Evolutionary conservation across 2,797 vertebrate genomes (phyloP).

Genomic region (Rachycentron canadum): DNA sequence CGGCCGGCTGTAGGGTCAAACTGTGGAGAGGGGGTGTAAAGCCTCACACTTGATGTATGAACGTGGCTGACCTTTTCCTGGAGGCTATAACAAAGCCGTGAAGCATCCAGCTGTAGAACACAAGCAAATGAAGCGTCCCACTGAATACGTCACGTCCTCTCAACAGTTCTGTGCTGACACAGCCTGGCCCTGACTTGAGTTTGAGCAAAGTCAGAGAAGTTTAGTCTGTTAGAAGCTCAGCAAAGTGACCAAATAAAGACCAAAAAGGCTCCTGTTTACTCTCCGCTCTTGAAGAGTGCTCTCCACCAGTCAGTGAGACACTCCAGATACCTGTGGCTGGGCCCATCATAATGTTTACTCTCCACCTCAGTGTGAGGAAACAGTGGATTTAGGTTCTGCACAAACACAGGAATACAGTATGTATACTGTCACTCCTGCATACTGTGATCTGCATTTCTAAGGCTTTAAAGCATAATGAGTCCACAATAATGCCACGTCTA

Average conservation of each 20-base stretch:
- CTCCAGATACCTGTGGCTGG: constrained; percentile 78
- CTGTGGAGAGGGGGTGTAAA: constrained; percentile 62
- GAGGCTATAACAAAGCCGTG: constrained; percentile 41
- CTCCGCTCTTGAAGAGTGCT: constrained; percentile 52
- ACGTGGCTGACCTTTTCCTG: constrained; percentile 59
- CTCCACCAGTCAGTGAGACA: constrained; percentile 70
- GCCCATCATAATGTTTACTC: constrained; percentile 79
- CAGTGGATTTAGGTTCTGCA: constrained; percentile 69
- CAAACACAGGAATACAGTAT: constrained; percentile 74
- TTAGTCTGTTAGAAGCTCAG: constrained; percentile 66
- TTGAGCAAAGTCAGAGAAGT: constrained; percentile 46
- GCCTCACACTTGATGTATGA: constrained; percentile 61
- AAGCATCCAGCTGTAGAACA: constrained; percentile 54
- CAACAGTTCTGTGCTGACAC: constrained; percentile 42
- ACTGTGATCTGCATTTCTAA: constrained; percentile 38
- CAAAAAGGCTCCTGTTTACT: constrained; percentile 82
- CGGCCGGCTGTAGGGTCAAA: constrained; percentile 56
- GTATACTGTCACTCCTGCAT: constrained; percentile 56
- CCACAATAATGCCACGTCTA: background rate
- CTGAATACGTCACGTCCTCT: constrained; percentile 41
- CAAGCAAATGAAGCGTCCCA: constrained; percentile 42
- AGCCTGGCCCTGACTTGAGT: background rate
- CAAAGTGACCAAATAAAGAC: constrained; percentile 85
- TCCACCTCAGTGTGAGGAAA: constrained; percentile 75
- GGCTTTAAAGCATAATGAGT: background rate